phyloP scores from a whole-genome alignment of 2,888 invertebrate species.

The Trachelus stipa region DNA sequence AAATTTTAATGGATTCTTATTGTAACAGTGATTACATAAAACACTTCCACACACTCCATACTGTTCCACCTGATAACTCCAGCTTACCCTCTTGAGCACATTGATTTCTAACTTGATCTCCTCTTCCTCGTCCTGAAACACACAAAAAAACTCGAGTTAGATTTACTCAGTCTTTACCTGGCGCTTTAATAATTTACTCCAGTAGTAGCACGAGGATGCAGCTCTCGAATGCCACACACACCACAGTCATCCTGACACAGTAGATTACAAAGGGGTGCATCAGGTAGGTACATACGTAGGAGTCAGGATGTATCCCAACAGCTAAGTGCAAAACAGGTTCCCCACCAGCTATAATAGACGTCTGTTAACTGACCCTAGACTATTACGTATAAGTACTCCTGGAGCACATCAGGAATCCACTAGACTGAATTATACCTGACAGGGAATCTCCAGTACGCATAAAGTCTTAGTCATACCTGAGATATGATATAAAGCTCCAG shows the following conservation, averaged over 20 bases:
- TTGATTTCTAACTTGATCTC: conserved; percentile 99
- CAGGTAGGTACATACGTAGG: background rate
- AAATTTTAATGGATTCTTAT: background rate
- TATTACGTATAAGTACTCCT: background rate
- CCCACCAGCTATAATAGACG: background rate
- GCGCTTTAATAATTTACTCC: background rate
- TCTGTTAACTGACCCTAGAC: background rate
- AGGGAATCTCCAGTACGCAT: background rate
- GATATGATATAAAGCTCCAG: background rate
- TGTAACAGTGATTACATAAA: background rate
- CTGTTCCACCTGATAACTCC: background rate
- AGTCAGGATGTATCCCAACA: background rate
- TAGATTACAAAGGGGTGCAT: background rate
- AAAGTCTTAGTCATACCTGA: background rate
- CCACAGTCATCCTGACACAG: background rate
- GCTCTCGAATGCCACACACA: background rate
- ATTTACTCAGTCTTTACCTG: background rate
- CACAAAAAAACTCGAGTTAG: conserved; percentile 11
- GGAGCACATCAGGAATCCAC: background rate
- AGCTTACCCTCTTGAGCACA: conserved; percentile 89
- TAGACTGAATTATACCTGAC: background rate
- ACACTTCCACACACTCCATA: background rate
- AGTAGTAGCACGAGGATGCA: background rate
- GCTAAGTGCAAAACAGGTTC: background rate
- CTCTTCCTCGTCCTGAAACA: conserved; percentile 92